Base-by-base conservation (phyloP, 1,140 invertebrate species). In the Saccostrea cuccullata region DNA sequence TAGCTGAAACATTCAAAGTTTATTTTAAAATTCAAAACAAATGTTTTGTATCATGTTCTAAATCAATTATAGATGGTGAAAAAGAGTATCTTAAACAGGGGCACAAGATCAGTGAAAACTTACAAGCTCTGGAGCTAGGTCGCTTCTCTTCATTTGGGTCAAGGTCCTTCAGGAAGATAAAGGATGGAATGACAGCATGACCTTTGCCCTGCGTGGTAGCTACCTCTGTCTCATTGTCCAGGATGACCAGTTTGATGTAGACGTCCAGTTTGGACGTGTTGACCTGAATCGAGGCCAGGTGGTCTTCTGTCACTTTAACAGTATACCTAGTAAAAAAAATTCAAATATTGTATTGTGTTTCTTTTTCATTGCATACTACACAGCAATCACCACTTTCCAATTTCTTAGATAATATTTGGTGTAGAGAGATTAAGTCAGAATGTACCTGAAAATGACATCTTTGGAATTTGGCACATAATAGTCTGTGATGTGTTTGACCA, bases 231-330 rank as follows among this genome's bases (percentile, higher is more conserved):
- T 95, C 94, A 88, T 94, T 91, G 90, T 95, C 94, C 60, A 95
- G 90, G 4, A 95, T 91, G 13, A 91, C 89, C 58, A 95, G 92
- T 82, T 93, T 93, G 82, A 95, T 92, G 70, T 94, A 93, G 17
- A 95, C 94, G 86, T 95, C 95, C 58, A 89, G 90, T 89, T 95
- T 95, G n/a, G 95, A 95, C 9, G 94, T 95, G 55, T 91, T 91
- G 82, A 95, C 83, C 90, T 95, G 95, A 23, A 95, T 88, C 86
- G 93, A 94, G n/a, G 90, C 90, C 58, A 95, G 86, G 85, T 95
- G 94, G 84, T 95, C 94, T 47, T 95, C 95, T 26, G 87, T 89
- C 20, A 95, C 93, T 83, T 94, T 94, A 23, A 95, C 94, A 20
- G 93, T 70, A 88, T 94, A 94, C 88, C 94, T 94, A 82, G 47